Evolutionary conservation across 2,113 vertebrate species (phyloP).

Genomic region (Tragulus kanchil): DNA sequence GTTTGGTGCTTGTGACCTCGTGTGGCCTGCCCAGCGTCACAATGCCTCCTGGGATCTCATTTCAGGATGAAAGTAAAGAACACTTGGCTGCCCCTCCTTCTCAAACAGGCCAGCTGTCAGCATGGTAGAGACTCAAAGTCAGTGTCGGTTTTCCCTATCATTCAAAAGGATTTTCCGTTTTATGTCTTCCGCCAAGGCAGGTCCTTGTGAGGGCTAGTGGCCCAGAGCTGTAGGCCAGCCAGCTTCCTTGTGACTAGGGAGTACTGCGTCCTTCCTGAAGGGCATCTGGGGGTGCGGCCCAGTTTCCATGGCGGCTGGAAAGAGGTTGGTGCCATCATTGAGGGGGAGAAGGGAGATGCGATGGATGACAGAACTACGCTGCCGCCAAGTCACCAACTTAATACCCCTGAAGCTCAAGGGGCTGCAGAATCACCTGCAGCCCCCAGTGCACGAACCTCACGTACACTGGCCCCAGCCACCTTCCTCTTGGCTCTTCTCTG

Average conservation of each 20-base stretch:
- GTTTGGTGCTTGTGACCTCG: neutral
- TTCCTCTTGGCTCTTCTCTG: neutral
- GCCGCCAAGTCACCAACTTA: neutral
- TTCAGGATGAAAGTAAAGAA: neutral
- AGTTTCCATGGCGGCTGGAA: neutral
- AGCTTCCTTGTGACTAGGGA: neutral
- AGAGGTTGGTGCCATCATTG: neutral
- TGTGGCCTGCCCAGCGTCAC: rapidly evolving
- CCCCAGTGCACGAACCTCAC: neutral
- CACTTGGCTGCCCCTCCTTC: neutral
- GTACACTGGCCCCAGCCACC: rapidly evolving
- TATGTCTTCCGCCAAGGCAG: rapidly evolving
- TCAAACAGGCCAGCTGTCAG: neutral
- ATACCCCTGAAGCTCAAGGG: neutral
- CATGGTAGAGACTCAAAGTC: neutral
- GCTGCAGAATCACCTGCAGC: neutral
- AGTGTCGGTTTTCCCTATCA: neutral
- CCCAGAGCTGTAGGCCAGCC: too few species aligned
- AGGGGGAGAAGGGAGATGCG: neutral
- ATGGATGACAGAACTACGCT: neutral
- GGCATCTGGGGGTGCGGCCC: neutral
- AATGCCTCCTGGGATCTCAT: rapidly evolving
- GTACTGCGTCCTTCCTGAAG: rapidly evolving
- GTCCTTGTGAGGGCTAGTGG: neutral
- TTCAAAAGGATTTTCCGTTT: too few species aligned